Conservation (phyloP, 2,888 invertebrate genomes). For the Xestia c-nigrum region DNA sequence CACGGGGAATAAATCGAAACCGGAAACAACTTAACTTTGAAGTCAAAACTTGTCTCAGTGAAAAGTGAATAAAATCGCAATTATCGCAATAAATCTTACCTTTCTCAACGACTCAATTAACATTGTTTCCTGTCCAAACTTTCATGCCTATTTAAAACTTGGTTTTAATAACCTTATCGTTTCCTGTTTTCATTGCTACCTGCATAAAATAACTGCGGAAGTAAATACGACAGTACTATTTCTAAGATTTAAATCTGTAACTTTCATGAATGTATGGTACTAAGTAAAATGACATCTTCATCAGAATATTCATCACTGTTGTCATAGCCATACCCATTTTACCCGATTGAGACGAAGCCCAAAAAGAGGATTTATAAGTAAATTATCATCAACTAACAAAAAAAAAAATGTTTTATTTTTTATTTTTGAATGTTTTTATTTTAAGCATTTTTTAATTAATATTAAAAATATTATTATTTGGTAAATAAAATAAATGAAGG, state of each 20-base stretch:
- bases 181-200: conserved; percentile 31
- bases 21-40: background rate
- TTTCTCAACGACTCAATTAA: conserved; percentile 34
- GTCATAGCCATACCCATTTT: background rate
- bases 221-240: conserved; percentile 5
- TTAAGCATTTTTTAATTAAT: too few relatives aligned
- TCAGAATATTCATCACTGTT: background rate
- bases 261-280: background rate
- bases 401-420: too few relatives aligned
- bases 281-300: background rate
- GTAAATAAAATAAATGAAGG: too few relatives aligned
- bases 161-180: conserved; percentile 33
- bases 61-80: conserved; percentile 21
- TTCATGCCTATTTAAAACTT: conserved; percentile 26
- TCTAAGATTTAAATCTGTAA: background rate
- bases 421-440: too few relatives aligned
- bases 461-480: too few relatives aligned
- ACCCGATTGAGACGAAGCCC: too few relatives aligned
- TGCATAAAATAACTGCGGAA: conserved; percentile 18
- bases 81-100: conserved; percentile 30
- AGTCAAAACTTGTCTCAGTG: background rate
- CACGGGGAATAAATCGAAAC: background rate
- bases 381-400: background rate
- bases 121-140: conserved; percentile 46
- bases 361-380: background rate